A percentile compares a stretch with the other conserved stretches of the same genome.
These are phyloP conservation scores for Labia minor DNA, from an alignment of 2,888 invertebrate genomes.

Conservation along the genomic window DNA sequence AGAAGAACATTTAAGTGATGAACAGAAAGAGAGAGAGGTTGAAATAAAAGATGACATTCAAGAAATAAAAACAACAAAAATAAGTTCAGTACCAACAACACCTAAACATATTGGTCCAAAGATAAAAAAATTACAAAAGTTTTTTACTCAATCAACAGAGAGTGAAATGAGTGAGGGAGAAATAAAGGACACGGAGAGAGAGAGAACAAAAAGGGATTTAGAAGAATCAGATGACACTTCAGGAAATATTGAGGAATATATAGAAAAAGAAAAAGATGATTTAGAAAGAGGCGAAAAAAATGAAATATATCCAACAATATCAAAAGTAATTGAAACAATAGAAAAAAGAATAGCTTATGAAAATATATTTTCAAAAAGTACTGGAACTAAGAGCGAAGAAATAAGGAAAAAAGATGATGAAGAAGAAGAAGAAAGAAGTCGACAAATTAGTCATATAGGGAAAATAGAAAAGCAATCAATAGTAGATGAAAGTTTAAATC, in stretches of 20 bases:
- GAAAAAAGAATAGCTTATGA: conserved; percentile 32
- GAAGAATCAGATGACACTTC: conserved; percentile 22
- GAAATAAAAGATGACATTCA: conserved; percentile 23
- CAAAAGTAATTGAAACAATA: conserved; percentile 33
- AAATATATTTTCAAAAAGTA: conserved; percentile 20
- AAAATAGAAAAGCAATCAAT: conserved; percentile 24
- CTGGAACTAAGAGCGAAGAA: conserved; percentile 16
- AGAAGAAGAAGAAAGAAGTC: background rate
- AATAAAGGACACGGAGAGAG: conserved; percentile 21
- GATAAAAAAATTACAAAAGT: conserved; percentile 40
- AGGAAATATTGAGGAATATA: background rate
- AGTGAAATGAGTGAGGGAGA: conserved; percentile 31
- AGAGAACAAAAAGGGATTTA: conserved; percentile 22
- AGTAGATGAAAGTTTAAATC: conserved; percentile 25
- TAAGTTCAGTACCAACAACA: conserved; percentile 24
- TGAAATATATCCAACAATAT: conserved; percentile 31
- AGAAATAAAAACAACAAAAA: conserved; percentile 20
- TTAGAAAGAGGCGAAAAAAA: conserved; percentile 24
- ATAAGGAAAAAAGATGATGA: conserved; percentile 13
- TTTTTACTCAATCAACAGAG: conserved; percentile 36
- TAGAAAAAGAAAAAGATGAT: conserved; percentile 21
- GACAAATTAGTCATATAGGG: conserved; percentile 19
- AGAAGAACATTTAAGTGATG: conserved; percentile 17
- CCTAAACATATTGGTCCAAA: conserved; percentile 38
- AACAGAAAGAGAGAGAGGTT: conserved; percentile 20